Base-by-base conservation (phyloP, 2,797 vertebrate genomes). In the Danionella dracula region DNA sequence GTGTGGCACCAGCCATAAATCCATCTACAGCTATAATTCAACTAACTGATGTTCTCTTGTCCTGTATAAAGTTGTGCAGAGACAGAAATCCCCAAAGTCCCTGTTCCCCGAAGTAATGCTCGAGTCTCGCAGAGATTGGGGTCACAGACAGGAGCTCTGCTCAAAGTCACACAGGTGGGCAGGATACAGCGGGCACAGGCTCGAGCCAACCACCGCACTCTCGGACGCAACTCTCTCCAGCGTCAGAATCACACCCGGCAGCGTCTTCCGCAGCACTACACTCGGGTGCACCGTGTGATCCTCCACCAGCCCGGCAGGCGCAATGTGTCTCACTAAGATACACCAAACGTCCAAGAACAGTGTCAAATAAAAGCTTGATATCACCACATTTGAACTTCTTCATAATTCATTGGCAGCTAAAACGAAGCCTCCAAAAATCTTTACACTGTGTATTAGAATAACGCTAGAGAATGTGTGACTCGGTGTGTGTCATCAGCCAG, bases 301-400 rank as follows among this genome's bases (percentile, higher is more conserved):
- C 82, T 98, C 54, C 93, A 97, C 72, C 95, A 98, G 85, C 95
- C 95, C 5, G 86, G 88, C 76, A 86, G 86, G 68, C 92, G 91
- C 80, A 91, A 87, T 84, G 84, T 86, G 79, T 86, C 88, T 83
- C 92, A 93, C 83, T 98, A 88, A 96, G 54, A 38, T 45, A 29
- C 4, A 15, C 15, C 44, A 46, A 40, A 11, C 38, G 15, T 13
- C 27, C 41, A 21, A 27, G 37, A 17, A 8, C 20, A 19, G 16
- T 61, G 34, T 7, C 46, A 16, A 62, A 34, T 51, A 44, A 66
- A 68, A 29, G 4, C 31, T 27, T 23, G 13, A 72, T 44, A 51
- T 38, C 44, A 65, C 50, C 17, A 42, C 13, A 15, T 34, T n/a
- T 62, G 59, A 59, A 42, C 38, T 1, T 29, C 67, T 3, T 3